These are phyloP conservation scores for Pardosa pseudoannulata DNA, from an alignment of 2,888 invertebrate species.

Conservation along the genomic window DNA sequence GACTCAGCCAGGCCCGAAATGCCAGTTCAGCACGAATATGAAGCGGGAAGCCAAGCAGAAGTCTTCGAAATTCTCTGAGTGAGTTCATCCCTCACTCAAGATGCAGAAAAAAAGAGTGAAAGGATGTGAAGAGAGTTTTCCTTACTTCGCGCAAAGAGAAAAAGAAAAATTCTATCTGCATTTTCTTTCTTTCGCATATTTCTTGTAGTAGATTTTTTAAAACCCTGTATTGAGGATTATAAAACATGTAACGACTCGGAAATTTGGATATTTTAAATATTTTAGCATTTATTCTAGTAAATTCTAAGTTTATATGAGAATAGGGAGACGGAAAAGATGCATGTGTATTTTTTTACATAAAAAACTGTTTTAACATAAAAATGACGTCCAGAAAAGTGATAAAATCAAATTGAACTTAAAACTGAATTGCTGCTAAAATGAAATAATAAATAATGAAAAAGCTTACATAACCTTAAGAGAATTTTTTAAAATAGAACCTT, in stretches of 20 bases:
- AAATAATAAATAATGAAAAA: no score
- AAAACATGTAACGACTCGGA: not conserved
- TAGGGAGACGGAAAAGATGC: no score
- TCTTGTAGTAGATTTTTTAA: not conserved
- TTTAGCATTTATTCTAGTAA: no score
- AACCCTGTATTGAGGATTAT: not conserved
- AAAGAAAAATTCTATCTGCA: not conserved
- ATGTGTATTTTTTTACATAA: no score
- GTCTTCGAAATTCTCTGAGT: constrained; percentile 62
- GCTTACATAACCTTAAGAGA: no score
- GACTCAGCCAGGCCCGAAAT: constrained; percentile 64
- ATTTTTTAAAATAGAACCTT: no score
- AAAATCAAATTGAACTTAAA: no score
- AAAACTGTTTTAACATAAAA: no score
- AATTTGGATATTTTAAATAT: not conserved
- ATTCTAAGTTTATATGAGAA: no score
- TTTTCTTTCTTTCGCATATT: not conserved
- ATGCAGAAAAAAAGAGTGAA: constrained; percentile 39
- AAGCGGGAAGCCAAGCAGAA: constrained; percentile 64
- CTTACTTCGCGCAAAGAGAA: not conserved
- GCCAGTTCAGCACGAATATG: constrained; percentile 71
- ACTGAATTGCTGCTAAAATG: no score
- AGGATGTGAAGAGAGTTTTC: constrained; percentile 22
- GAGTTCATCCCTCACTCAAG: constrained; percentile 65
- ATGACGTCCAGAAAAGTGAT: no score